phyloP scores from a whole-genome alignment of 2,113 vertebrate genomes.

The Gymnogyps californianus region DNA sequence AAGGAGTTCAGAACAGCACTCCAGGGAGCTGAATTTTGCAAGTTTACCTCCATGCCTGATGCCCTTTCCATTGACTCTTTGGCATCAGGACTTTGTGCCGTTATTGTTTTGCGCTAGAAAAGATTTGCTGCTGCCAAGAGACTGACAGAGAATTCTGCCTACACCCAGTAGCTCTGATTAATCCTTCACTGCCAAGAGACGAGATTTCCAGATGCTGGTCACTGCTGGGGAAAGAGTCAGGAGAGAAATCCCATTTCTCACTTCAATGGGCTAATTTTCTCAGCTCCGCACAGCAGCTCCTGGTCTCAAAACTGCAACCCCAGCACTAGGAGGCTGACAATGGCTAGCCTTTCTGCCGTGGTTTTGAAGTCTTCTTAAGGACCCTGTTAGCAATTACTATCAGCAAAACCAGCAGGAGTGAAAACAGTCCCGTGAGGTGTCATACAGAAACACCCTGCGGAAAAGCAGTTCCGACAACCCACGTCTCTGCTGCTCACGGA shows the following conservation, averaged over 20 bases:
- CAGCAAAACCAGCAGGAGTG: background rate
- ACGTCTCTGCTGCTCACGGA: background rate
- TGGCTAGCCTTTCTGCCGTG: background rate
- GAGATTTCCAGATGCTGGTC: background rate
- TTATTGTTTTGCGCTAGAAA: background rate
- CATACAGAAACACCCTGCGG: background rate
- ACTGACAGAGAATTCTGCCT: background rate
- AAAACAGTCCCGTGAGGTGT: background rate
- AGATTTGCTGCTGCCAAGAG: background rate
- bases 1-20: background rate
- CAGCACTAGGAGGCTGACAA: rapidly evolving
- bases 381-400: background rate
- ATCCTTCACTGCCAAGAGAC: background rate
- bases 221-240: background rate
- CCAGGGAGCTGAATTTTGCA: background rate
- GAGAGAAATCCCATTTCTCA: constrained; percentile 19
- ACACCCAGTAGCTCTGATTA: background rate
- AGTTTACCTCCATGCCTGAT: background rate
- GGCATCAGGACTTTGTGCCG: background rate
- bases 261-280: background rate
- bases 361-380: background rate
- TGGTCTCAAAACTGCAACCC: rapidly evolving
- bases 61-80: background rate
- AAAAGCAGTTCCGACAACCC: background rate
- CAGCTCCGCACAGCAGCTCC: background rate